Percentiles rank a stretch among this genome's conserved stretches.
Conservation (phyloP, 1,140 invertebrate genomes). For the Drosophila quadrilineata region DNA sequence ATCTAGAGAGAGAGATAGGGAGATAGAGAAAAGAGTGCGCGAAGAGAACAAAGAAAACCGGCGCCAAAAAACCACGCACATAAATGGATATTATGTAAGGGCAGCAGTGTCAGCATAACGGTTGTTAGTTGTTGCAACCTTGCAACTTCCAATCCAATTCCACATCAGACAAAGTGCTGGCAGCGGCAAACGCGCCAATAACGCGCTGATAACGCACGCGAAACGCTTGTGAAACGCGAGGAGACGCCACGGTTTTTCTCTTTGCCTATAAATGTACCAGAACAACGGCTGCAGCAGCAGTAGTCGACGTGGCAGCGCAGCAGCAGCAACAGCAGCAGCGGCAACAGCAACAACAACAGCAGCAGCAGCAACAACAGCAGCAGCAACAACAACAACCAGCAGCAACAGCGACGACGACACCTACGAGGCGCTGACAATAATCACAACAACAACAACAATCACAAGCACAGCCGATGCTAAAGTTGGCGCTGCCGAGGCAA, state of each 20-base stretch:
- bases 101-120: neutral
- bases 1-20: too few relatives aligned
- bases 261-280: slow-evolving; percentile 81
- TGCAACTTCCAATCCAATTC: too few relatives aligned
- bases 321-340: slow-evolving; percentile 49
- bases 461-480: slow-evolving; percentile 53
- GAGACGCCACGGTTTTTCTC: slow-evolving; percentile 45
- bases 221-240: slow-evolving; percentile 13
- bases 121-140: too few relatives aligned
- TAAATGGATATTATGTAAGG: neutral
- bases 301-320: slow-evolving; percentile 74
- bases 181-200: neutral
- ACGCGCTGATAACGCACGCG: neutral
- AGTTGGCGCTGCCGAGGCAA: slow-evolving; percentile 37
- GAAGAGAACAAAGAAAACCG: slow-evolving; percentile 58
- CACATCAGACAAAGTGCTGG: neutral
- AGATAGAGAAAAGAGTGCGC: too few relatives aligned
- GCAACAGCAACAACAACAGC: slow-evolving; percentile 24
- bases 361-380: slow-evolving; percentile 22
- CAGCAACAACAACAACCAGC: slow-evolving; percentile 17
- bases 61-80: too few relatives aligned
- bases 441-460: slow-evolving; percentile 59
- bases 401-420: slow-evolving; percentile 36
- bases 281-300: slow-evolving; percentile 80
- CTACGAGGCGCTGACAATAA: slow-evolving; percentile 55